Percentiles rank a stretch among this genome's conserved stretches.
Conservation (phyloP, 2,888 invertebrate species). For the Lithophane socia region DNA sequence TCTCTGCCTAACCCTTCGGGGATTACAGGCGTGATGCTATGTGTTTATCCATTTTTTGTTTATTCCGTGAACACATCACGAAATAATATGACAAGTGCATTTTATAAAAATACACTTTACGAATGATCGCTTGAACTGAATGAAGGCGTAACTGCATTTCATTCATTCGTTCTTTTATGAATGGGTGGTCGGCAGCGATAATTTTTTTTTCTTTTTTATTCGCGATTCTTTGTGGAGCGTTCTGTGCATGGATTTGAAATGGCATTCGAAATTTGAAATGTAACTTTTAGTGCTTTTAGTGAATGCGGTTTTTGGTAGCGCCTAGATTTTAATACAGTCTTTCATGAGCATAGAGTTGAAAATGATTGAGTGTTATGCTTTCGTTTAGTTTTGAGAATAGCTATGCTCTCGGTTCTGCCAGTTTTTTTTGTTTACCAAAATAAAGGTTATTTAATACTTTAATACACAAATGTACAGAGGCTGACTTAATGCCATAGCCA, state of each 20-base stretch:
- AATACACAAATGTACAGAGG: too few species aligned
- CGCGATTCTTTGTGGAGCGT: slow-evolving; percentile 13
- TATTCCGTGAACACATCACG: too few species aligned
- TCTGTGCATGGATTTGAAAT: slow-evolving; percentile 6
- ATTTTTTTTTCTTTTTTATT: slow-evolving; percentile 3
- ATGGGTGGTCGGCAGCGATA: slow-evolving; percentile 12
- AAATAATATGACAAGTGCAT: too few species aligned
- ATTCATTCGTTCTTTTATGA: slow-evolving; percentile 34
- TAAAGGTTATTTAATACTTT: neutral
- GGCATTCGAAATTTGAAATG: slow-evolving; percentile 7
- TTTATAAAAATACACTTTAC: neutral
- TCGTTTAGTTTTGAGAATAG: neutral
- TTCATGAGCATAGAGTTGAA: neutral
- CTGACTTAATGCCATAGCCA: too few species aligned
- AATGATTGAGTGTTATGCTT: neutral
- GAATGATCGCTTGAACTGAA: slow-evolving; percentile 13
- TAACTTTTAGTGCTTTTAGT: slow-evolving; percentile 2
- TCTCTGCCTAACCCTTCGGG: too few species aligned
- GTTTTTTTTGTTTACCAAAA: neutral
- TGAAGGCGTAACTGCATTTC: slow-evolving; percentile 30
- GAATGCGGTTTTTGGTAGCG: neutral
- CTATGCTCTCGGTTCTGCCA: neutral
- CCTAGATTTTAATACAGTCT: neutral
- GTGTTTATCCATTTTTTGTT: neutral
- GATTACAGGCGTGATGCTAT: too few species aligned